Evolutionary conservation across 2,888 invertebrate species (phyloP), one percentile per base, ranked within the genome.

Genomic region (Lomographa bimaculata): DNA sequence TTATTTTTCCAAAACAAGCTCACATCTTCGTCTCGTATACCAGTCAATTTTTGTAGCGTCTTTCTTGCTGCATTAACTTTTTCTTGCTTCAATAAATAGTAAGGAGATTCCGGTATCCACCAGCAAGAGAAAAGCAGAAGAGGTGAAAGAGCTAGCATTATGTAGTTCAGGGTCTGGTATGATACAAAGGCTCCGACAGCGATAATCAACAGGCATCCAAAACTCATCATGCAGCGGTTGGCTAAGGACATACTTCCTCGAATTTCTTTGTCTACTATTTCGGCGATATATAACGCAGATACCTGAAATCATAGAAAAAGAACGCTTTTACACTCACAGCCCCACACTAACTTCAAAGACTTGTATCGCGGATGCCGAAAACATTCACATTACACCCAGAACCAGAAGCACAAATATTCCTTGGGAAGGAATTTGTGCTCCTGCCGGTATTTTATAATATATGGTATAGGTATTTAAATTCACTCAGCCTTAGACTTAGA

Each of bases 61-160:
- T 63, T 65, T 37, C 70, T 79, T 0, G 91, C 91, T 0, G 76
- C 68, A 1, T 77, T 74, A 1, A 81, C 71, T 7, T 78, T 72
- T 0, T 84, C 82, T 37, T 79, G 80, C 64, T 90, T 91, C 12
- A 93, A 58, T 10, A 91, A 70, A 48, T 79, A 91, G 53, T 91
- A 91, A 0, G 92, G 92, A 0, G 91, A 90, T 55, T 92, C 92
- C 0, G 92, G 92, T 60, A 92, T 90, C 71, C 89, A 90, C 37
- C 77, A 68, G 47, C 91, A 91, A 0, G 73, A 76, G 0, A 69
- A 6, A 32, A 91, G 84, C 54, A 86, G 91, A 1, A 77, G 38
- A 0, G 83, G 35, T 0, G 91, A 90, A 1, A 91, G 46, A 0
- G 74, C 45, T 2, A 84, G 44, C 6, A 90, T 69, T 24, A 80